These are phyloP conservation scores for Anomalospiza imberbis DNA, from an alignment of 2,797 vertebrate species.

Conservation along the genomic window DNA sequence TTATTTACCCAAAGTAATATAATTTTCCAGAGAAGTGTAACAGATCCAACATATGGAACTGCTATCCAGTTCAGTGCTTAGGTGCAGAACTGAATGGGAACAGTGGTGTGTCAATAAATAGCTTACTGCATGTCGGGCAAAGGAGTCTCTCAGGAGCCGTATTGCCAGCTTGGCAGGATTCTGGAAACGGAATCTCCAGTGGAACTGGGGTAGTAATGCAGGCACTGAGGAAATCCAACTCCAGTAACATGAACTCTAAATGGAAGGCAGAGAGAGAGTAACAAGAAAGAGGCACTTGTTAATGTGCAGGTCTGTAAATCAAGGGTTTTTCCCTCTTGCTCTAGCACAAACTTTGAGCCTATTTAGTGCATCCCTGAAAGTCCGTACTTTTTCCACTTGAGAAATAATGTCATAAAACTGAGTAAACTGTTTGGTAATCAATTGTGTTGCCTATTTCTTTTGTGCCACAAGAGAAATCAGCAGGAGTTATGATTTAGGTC, in stretches of 20 bases:
- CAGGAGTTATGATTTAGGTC: neutral
- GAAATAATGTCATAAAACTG: neutral
- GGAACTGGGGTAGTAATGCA: conserved; percentile 5
- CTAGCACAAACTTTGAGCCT: neutral
- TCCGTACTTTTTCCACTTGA: neutral
- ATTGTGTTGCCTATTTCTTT: neutral
- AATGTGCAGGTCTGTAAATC: neutral
- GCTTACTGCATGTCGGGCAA: conserved; percentile 16
- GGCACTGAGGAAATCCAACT: conserved; percentile 28
- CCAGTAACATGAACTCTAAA: neutral
- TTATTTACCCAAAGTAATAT: conserved; percentile 65
- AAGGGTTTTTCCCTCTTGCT: neutral
- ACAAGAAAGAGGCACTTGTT: conserved; percentile 30
- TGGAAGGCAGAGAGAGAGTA: neutral
- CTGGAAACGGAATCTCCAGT: neutral
- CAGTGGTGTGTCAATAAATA: conserved; percentile 52
- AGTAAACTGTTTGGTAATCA: neutral
- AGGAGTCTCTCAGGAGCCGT: conserved; percentile 19
- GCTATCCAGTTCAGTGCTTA: conserved; percentile 56
- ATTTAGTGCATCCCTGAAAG: neutral
- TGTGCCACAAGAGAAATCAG: neutral
- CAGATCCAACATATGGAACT: conserved; percentile 56
- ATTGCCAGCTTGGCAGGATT: conserved; percentile 35
- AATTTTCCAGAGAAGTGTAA: conserved; percentile 61
- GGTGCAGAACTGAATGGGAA: conserved; percentile 46